Base-by-base conservation (phyloP, 2,113 vertebrate genomes). In the Synchiropus splendidus region DNA sequence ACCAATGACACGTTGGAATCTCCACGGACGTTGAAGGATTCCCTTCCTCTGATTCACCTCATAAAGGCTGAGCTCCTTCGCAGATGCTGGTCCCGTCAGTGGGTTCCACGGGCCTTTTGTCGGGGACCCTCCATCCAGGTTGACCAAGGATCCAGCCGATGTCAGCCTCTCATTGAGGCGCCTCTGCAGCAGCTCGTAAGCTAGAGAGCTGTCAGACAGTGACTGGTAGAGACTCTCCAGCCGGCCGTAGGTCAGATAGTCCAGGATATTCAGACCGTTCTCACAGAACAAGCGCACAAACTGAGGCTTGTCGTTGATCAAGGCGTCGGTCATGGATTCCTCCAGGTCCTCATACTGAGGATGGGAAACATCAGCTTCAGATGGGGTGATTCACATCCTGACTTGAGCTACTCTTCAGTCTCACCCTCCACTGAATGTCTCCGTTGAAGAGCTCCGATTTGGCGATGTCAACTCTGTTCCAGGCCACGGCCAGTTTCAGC, bases 391-490 rank as follows among this genome's bases (percentile, higher is more conserved):
- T n/a, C n/a, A n/a, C n/a, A n/a, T n/a, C n/a, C n/a, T n/a, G n/a
- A n/a, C n/a, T n/a, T n/a, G n/a, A n/a, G n/a, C n/a, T n/a, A n/a
- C n/a, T n/a, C n/a, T n/a, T n/a, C n/a, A n/a, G n/a, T 27, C 67
- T 59, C 48, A 90, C 90, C 86, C 70, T 70, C 89, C 89, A 92
- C 0, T 82, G 74, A 36, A 91, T 84, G 61, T 86, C 81, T n/a
- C 88, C 87, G 3, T 85, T 85, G 67, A 92, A 91, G 37, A 92
- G 82, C 64, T 92, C 87, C 1, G 81, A 84, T 60, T 86, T 89
- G n/a, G 88, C 90, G 2, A 90, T 90, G 74, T 92, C 90, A 64
- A 90, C 87, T 1, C 87, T 78, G 72, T 90, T 87, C 90, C 90
- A 92, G 44, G 89, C 87, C 51, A 92, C 89, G 0, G 90, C 90